Conservation (phyloP, 2,888 invertebrate genomes). For the Phyllotreta striolata region DNA sequence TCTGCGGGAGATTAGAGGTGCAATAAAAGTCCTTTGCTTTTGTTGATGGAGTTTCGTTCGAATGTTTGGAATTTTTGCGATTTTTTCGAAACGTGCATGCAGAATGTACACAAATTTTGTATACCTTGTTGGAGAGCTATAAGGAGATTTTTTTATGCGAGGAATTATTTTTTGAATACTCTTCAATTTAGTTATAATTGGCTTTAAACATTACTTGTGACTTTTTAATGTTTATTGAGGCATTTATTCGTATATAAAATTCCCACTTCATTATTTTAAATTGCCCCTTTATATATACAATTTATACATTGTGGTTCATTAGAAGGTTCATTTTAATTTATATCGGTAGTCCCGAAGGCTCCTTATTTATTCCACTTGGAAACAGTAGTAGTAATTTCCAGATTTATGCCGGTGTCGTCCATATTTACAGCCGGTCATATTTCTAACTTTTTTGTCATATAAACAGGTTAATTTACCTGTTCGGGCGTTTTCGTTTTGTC, state of each 20-base stretch:
- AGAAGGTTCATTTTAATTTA: slow-evolving; percentile 39
- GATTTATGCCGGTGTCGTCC: slow-evolving; percentile 39
- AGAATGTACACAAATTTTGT: too few species aligned
- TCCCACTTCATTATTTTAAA: slow-evolving; percentile 38
- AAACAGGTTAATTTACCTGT: slow-evolving; percentile 42
- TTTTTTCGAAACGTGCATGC: not conserved
- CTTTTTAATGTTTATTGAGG: too few species aligned
- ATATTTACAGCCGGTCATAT: slow-evolving; percentile 38
- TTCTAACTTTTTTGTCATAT: slow-evolving; percentile 33
- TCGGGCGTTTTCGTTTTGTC: slow-evolving; percentile 30
- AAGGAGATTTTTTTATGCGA: too few species aligned
- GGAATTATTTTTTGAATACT: too few species aligned
- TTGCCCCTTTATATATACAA: not conserved
- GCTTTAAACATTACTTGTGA: too few species aligned
- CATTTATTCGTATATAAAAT: slow-evolving; percentile 8
- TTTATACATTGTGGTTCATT: slow-evolving; percentile 22
- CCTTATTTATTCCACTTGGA: slow-evolving; percentile 41
- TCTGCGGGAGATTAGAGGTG: slow-evolving; percentile 8
- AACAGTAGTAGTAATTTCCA: slow-evolving; percentile 46
- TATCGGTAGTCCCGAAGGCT: slow-evolving; percentile 31
- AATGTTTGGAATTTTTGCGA: too few species aligned
- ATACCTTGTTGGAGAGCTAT: not conserved
- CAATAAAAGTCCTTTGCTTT: too few species aligned
- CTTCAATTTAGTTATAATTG: too few species aligned
- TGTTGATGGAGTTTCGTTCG: too few species aligned